Evolutionary conservation across 2,113 vertebrate species (phyloP), one percentile per base, ranked within the genome.

Genomic region (Craseonycteris thonglongyai): DNA sequence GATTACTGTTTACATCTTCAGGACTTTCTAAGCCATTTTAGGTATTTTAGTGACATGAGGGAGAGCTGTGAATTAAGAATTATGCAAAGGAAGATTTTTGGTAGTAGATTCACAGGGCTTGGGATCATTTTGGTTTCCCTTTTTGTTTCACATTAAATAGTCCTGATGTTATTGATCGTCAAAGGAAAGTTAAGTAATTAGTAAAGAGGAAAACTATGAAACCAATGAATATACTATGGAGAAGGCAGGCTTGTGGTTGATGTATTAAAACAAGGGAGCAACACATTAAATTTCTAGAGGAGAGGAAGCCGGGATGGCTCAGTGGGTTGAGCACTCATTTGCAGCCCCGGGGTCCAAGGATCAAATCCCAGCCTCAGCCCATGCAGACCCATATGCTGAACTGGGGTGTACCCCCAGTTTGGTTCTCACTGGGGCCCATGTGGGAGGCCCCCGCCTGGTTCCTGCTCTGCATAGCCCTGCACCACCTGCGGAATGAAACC

Each of bases 171-270:
- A 51, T 35, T 68, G 49, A 90, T 84, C 26, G 40, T 76, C 51
- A 79, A 84, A 75, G 58, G 61, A 94, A 69, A 63, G 26, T 81
- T 3, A 13, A 35, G 28, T 68, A 65, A 78, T 84, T 78, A 92
- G 28, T 63, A 91, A 88, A 86, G 47, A 83, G 45, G 65, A 91
- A 88, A 88, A 45, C 40, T 66, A 40, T 42, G 75, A 96, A 87
- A 82, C 10, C 7, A 79, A 54, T 54, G 42, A 79, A 35, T 72
- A 18, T 49, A 30, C 21, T 49, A 0, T 38, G 63, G 79, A 58
- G 51, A 84, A 66, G 65, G 71, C 40, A 79, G 35, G 19, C 14
- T 72, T 63, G 40, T 15, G 12, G 45, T 65, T 82, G 54, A 28
- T 66, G 5, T 81, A 1, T 56, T 65, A 82, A 85, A 81, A 84